Base-by-base conservation (phyloP, 1,140 invertebrate genomes). In the Aradophagus sp. region DNA sequence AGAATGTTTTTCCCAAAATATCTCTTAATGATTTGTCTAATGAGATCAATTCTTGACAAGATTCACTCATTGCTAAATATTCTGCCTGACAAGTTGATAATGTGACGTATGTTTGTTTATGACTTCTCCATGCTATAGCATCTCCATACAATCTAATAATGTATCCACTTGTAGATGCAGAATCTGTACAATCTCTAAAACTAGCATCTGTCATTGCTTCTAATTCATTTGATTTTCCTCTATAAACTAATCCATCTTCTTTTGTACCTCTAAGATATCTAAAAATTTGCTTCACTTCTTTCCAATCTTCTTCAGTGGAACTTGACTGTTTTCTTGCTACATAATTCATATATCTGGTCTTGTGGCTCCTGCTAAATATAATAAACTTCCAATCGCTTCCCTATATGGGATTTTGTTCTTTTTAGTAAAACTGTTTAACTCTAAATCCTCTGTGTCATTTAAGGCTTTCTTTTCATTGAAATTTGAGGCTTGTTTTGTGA, bases 351-450 rank as follows among this genome's bases (percentile, higher is more conserved):
- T 39, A 17, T 39, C 34, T 27, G 48, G 48, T 10, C 48, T 8
- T 38, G 48, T 52, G 5, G 31, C 31, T 1, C 15, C 14, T 10
- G 32, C 32, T 5, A 36, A 16, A 36, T 36, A 50, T 19, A 50
- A 36, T 26, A 50, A 12, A 36, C 45, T 50, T 6, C 45, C 45
- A 20, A 50, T 36, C 5, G 45, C 45, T 36, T 36, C 45, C 17
- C 32, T 36, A 26, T 14, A 50, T 1, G 45, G 45, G 0, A 42
- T 8, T 26, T n/a, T n/a, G n/a, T 14, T 42, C 6, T 23, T 7
- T 12, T 7, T 42, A 26, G 8, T 8, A 4, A 4, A 23, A 5
- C 13, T 27, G 2, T 42, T 13, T 7, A 26, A 2, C 12, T 42
- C 38, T 20, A 13, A 7, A 1, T 42, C 20, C 7, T 23, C 19